phyloP scores from a whole-genome alignment of 2,888 invertebrate species.

The Ctena decussata region DNA sequence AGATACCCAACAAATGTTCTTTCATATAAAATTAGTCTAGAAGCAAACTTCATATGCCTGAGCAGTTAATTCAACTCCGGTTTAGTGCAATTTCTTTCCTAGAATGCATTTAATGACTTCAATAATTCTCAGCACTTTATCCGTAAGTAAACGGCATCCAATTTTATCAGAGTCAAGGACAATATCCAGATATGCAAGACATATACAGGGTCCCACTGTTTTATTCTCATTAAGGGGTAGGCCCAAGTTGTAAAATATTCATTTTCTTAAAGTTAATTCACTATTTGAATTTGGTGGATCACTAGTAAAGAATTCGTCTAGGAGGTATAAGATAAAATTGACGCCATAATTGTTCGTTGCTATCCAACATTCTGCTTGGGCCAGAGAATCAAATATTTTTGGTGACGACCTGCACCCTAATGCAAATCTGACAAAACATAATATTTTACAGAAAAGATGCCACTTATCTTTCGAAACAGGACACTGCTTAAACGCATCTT shows the following conservation, averaged over 20 bases:
- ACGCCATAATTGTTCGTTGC: conserved; percentile 46
- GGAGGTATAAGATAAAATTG: conserved; percentile 31
- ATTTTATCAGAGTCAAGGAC: conserved; percentile 50
- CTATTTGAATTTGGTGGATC: conserved; percentile 21
- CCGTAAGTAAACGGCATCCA: too few species aligned
- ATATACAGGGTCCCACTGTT: conserved; percentile 36
- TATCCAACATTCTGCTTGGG: conserved; percentile 49
- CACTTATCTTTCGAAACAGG: conserved; percentile 35
- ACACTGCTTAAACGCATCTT: conserved; percentile 53
- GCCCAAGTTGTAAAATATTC: too few species aligned
- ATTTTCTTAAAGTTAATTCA: conserved; percentile 43
- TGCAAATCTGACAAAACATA: conserved; percentile 35
- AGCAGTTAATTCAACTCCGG: conserved; percentile 12
- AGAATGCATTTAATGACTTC: not conserved
- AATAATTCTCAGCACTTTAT: conserved; percentile 18
- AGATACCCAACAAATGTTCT: too few species aligned
- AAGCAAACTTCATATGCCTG: conserved; percentile 41
- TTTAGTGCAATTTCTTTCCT: not conserved
- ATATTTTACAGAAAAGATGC: conserved; percentile 34
- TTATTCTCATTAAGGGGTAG: conserved; percentile 40
- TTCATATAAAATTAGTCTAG: conserved; percentile 25
- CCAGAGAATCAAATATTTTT: conserved; percentile 48
- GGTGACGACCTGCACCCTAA: conserved; percentile 53
- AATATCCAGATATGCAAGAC: conserved; percentile 52
- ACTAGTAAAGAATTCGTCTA: conserved; percentile 53